Percentiles rank a stretch among this genome's conserved stretches.
Evolutionary conservation across 2,113 vertebrate species (phyloP).

Genomic region (Macrotis lagotis): DNA sequence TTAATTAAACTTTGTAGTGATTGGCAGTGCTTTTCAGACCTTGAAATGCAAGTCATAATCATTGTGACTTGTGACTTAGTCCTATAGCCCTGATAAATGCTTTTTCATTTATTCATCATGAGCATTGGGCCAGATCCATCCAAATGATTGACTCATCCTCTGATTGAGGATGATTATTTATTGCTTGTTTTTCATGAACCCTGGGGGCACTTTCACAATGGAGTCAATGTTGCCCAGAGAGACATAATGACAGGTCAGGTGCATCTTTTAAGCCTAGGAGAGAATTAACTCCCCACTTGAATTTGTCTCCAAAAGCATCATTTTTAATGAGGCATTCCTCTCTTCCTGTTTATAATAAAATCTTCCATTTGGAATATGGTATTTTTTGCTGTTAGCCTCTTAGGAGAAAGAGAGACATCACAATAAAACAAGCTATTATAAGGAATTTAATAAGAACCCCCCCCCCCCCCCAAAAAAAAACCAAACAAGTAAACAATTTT

Average conservation of each 20-base stretch:
- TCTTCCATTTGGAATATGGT: background rate
- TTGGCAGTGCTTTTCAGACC: no score
- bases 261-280: constrained; percentile 22
- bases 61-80: no score
- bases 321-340: constrained; percentile 54
- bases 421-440: constrained; percentile 53
- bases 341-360: constrained; percentile 35
- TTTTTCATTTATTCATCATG: background rate
- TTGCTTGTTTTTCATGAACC: constrained; percentile 46
- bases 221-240: background rate
- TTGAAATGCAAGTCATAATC: no score
- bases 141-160: background rate
- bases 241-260: background rate
- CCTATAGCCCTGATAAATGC: no score
- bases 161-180: constrained; percentile 33
- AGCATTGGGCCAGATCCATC: background rate
- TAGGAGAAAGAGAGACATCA: constrained; percentile 33
- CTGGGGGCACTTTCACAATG: constrained; percentile 13
- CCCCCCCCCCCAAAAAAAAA: no score
- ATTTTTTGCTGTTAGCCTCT: constrained; percentile 36
- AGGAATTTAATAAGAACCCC: constrained; percentile 30
- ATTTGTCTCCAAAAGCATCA: constrained; percentile 46
- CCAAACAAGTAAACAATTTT: constrained; percentile 48
- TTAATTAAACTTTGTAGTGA: no score
- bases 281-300: background rate